These are phyloP conservation scores for Phasianus colchicus DNA, from an alignment of 2,113 vertebrate species.

Conservation along the genomic window DNA sequence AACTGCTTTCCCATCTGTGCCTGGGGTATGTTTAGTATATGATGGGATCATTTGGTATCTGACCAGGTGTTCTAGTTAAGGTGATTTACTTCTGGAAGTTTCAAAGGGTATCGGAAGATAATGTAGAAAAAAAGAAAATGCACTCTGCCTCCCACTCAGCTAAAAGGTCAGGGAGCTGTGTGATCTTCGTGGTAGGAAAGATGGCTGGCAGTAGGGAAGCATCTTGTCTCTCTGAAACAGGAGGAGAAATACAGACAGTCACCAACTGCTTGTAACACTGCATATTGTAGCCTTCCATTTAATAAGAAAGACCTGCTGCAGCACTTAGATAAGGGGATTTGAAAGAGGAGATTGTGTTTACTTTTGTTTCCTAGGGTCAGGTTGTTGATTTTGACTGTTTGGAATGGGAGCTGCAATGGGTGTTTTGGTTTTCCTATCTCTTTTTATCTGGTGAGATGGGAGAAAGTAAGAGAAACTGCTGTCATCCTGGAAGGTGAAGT, in stretches of 20 bases:
- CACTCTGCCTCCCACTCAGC: background rate
- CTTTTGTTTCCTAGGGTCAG: background rate
- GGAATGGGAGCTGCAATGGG: background rate
- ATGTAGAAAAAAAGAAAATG: background rate
- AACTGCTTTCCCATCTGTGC: background rate
- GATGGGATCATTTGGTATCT: background rate
- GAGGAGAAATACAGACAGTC: background rate
- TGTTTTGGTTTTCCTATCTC: background rate
- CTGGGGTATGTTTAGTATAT: background rate
- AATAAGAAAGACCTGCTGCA: background rate
- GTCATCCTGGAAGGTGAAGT: background rate
- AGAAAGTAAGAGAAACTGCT: background rate
- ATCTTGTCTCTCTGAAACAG: background rate
- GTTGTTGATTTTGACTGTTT: background rate
- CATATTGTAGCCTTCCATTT: no score
- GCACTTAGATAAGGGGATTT: background rate
- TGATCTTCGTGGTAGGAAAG: accelerated
- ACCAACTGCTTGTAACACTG: background rate
- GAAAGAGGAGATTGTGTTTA: background rate
- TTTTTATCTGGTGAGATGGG: background rate
- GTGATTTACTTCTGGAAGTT: background rate
- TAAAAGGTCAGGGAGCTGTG: background rate
- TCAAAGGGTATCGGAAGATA: background rate
- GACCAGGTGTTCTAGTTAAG: background rate
- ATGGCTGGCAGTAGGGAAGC: background rate